Evolutionary conservation across 2,113 vertebrate species (phyloP).

Genomic region (Pygoscelis antarcticus): DNA sequence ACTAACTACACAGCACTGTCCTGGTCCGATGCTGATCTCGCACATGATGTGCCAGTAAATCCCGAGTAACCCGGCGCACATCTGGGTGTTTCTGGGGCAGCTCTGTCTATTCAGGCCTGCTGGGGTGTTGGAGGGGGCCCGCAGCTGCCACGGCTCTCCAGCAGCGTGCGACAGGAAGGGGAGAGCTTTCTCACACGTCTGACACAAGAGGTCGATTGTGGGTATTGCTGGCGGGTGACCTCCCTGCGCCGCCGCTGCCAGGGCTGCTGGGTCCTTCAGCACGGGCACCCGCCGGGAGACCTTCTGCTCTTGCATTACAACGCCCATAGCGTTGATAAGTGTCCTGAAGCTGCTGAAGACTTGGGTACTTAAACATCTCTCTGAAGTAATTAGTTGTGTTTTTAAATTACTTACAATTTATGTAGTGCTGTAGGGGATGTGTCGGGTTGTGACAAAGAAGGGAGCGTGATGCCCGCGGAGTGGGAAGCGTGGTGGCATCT

Average conservation of each 20-base stretch:
- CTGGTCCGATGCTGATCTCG: neutral
- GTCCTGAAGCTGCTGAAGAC: neutral
- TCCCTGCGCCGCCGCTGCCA: neutral
- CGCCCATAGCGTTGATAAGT: neutral
- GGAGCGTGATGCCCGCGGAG: neutral
- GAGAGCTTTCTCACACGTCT: slow-evolving; percentile 62
- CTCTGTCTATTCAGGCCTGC: slow-evolving; percentile 48
- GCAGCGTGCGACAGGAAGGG: slow-evolving; percentile 69
- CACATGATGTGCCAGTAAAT: neutral
- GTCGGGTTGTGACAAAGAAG: neutral
- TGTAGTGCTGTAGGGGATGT: slow-evolving; percentile 5
- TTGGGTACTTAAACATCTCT: neutral
- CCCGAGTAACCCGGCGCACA: neutral
- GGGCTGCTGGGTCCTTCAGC: neutral
- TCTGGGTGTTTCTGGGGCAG: slow-evolving; percentile 30
- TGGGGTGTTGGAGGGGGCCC: neutral
- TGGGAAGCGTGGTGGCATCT: neutral
- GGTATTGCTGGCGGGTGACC: slow-evolving; percentile 23
- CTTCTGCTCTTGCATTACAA: slow-evolving; percentile 21
- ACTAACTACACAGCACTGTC: neutral
- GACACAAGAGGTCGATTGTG: slow-evolving; percentile 58
- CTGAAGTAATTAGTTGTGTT: neutral
- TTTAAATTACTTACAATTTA: slow-evolving; percentile 7
- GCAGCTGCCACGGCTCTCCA: slow-evolving; percentile 43
- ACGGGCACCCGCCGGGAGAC: neutral